Evolutionary conservation across 2,113 vertebrate genomes (phyloP), one percentile per base, ranked within the genome.

Genomic region (Morone chrysops): DNA sequence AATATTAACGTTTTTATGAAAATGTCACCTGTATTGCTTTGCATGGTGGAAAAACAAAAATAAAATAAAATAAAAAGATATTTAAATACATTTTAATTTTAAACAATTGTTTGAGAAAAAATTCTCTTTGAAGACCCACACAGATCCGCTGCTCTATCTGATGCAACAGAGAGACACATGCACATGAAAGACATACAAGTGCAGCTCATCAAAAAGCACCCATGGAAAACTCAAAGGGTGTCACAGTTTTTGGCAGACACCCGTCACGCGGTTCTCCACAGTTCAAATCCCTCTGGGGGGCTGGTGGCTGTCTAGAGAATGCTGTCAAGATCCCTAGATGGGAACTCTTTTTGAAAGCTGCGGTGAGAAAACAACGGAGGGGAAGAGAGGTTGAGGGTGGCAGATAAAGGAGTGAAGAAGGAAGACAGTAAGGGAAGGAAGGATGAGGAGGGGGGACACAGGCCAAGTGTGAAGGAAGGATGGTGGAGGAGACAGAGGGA

Each of bases 191-290:
- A 31, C 68, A 22, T 1, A 4, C 17, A 41, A 81, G 70, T 6
- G 74, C 31, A 73, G 47, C 82, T 75, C 74, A 72, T 89, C 85
- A 91, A 88, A 91, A 47, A 61, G 50, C 61, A 67, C 40, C 75
- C 70, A 36, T 59, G 82, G 82, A 84, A 84, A 86, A 87, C 77
- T 87, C 74, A 74, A 81, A 53, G 86, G 86, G 74, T 80, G 86
- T 87, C 89, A 70, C 41, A 36, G 74, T 73, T 78, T 70, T 14
- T 74, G 84, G 77, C 86, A 88, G 87, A 72, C 45, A 80, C 60
- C 73, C 79, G 86, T 89, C 90, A 90, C 87, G 54, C 61, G 6
- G 70, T 70, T 84, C 90, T 86, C 79, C 81, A 80, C 51, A 79
- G 87, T 90, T 92, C 85, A 89, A 36, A 60, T 80, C 88, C 88